Evolutionary conservation across 1,140 invertebrate genomes (phyloP).

Genomic region (Hesperophylax magnus): DNA sequence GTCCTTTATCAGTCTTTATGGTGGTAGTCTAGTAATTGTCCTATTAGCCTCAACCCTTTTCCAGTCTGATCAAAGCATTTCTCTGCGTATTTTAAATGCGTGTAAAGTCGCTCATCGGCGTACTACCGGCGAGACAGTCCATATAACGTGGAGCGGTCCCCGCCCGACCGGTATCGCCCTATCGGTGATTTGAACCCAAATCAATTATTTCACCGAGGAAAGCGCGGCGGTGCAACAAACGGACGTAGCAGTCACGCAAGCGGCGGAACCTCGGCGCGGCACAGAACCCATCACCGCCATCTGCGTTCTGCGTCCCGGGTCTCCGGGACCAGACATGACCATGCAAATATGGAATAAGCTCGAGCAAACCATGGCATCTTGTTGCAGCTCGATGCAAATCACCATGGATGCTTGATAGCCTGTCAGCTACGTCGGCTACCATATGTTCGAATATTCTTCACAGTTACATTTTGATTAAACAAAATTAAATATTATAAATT

Average conservation of each 20-base stretch:
- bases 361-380: not conserved
- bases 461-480: too few relatives aligned
- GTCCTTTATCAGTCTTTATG: too few relatives aligned
- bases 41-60: too few relatives aligned
- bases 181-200: conserved; percentile 51
- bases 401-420: too few relatives aligned
- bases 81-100: too few relatives aligned
- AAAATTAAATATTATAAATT: too few relatives aligned
- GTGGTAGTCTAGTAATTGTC: too few relatives aligned
- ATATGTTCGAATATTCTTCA: too few relatives aligned
- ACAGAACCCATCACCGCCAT: not conserved
- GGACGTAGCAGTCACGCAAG: conserved; percentile 49
- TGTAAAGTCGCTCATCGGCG: too few relatives aligned
- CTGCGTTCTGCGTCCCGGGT: not conserved
- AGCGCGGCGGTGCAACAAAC: conserved; percentile 41
- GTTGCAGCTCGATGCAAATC: not conserved
- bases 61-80: too few relatives aligned
- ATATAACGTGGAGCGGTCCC: not conserved
- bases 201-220: conserved; percentile 52
- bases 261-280: not conserved
- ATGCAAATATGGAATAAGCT: not conserved
- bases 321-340: not conserved
- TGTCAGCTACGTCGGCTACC: too few relatives aligned
- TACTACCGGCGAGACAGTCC: too few relatives aligned
- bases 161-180: conserved; percentile 8